These are phyloP conservation scores for Spinus pinus DNA, from an alignment of 2,797 vertebrate species.

Conservation along the genomic window DNA sequence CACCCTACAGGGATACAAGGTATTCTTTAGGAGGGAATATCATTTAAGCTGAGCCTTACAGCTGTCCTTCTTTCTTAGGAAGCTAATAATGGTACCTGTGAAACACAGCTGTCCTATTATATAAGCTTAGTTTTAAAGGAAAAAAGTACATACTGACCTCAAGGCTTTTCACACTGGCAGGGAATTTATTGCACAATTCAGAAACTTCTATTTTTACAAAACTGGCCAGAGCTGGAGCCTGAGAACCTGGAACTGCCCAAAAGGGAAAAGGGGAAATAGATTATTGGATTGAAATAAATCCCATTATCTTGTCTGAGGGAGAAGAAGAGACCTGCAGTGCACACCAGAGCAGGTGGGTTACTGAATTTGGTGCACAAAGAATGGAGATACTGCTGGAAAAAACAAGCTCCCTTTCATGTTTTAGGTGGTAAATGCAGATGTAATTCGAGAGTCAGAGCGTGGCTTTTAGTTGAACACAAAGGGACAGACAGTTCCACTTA, in stretches of 20 bases:
- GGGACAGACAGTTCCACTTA: slow-evolving; percentile 67
- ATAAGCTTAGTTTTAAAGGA: not conserved
- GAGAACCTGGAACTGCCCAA: not conserved
- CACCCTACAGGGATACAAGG: not conserved
- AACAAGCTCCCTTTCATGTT: slow-evolving; percentile 23
- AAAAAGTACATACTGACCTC: not conserved
- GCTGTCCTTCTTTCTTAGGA: not conserved
- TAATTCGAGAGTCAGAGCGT: slow-evolving; percentile 35
- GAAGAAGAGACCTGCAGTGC: not conserved
- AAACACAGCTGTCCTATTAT: not conserved
- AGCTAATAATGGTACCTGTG: not conserved
- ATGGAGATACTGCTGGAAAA: slow-evolving; percentile 15
- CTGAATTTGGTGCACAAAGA: not conserved
- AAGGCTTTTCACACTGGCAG: not conserved
- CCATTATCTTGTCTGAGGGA: not conserved
- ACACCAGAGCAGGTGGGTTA: not conserved
- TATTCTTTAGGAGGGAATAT: not conserved
- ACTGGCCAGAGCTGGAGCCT: not conserved
- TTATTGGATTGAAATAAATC: slow-evolving; percentile 30
- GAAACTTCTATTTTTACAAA: not conserved
- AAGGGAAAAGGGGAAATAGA: not conserved
- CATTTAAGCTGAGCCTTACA: not conserved
- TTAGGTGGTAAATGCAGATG: slow-evolving; percentile 50
- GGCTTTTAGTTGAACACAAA: slow-evolving; percentile 67
- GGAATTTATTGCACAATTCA: not conserved